Evolutionary conservation across 1,140 invertebrate species (phyloP), one percentile per base, ranked within the genome.

Genomic region (Dryas iulia): DNA sequence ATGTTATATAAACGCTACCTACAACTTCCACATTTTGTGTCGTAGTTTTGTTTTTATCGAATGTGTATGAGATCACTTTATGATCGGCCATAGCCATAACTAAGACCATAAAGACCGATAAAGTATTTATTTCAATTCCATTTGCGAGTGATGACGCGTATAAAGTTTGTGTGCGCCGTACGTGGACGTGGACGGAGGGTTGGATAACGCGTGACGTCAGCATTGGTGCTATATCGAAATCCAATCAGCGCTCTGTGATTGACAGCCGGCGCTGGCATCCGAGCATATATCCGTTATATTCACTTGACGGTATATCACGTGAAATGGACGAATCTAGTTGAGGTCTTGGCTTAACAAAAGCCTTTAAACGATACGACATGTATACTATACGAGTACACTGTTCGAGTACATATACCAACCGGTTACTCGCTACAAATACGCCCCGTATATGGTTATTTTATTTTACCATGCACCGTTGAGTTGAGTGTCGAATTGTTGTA

Each of bases 231-330:
- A 88, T 87, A 90, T 85, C 79, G 81, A 78, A 88, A 89, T 89
- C 84, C 86, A 89, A 90, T 88, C 86, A 88, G 82, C 78, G 79
- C 73, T 69, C 63, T 73, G 81, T 87, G 86, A 90, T 87, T 88
- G 87, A 88, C 86, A 84, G 81, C 67, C 74, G 80, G 74, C 76
- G 69, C 69, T 75, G 71, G 69, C 63, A 69, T 71, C 70, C 71
- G 66, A 68, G 63, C 75, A 71, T 74, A 71, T 70, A 72, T 74
- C 73, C 70, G 73, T 53, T 65, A 65, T 66, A 72, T 74, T 75
- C 71, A 75, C 75, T 77, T 74, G 74, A 66, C 77, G 74, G 64
- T 74, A 71, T 77, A 75, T 65, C 59, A 59, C 54, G 63, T 53
- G 59, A 71, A 75, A 73, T 74, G 71, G 74, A 74, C 72, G 69